These are phyloP conservation scores for Ataeniobius toweri DNA, from an alignment of 2,797 vertebrate species.

Conservation along the genomic window DNA sequence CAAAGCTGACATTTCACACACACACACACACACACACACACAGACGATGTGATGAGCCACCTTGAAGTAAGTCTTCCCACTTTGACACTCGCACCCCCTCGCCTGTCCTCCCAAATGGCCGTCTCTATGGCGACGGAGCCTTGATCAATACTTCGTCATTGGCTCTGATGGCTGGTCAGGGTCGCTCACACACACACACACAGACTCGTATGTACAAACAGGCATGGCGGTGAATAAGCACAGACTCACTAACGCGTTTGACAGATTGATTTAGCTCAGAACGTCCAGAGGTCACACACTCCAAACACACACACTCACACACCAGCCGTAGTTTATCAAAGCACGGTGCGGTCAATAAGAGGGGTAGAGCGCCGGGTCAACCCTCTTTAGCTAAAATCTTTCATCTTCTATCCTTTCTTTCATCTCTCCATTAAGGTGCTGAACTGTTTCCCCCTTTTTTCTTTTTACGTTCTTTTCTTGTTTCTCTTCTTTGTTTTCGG, in stretches of 20 bases:
- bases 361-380: slow-evolving; percentile 59
- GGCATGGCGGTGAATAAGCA: slow-evolving; percentile 77
- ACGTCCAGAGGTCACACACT: slow-evolving; percentile 64
- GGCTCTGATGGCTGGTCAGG: slow-evolving; percentile 77
- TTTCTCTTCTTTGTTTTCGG: slow-evolving; percentile 4
- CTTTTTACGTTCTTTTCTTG: neutral
- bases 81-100: slow-evolving; percentile 66
- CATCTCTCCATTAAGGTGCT: slow-evolving; percentile 51
- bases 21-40: slow-evolving; percentile 41
- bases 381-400: slow-evolving; percentile 68
- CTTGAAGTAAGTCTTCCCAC: slow-evolving; percentile 74
- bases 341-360: slow-evolving; percentile 58
- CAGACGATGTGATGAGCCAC: slow-evolving; percentile 58
- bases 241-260: slow-evolving; percentile 63
- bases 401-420: slow-evolving; percentile 62
- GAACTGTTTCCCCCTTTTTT: slow-evolving; percentile 12
- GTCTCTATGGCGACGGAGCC: slow-evolving; percentile 75
- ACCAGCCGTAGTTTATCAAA: slow-evolving; percentile 66
- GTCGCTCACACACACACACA: slow-evolving; percentile 54
- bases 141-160: slow-evolving; percentile 81
- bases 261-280: slow-evolving; percentile 73
- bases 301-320: slow-evolving; percentile 35
- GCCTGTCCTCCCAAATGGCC: slow-evolving; percentile 71
- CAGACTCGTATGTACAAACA: slow-evolving; percentile 48
- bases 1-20: slow-evolving; percentile 48